phyloP scores from a whole-genome alignment of 2,797 vertebrate species.

The Loriculus beryllinus region DNA sequence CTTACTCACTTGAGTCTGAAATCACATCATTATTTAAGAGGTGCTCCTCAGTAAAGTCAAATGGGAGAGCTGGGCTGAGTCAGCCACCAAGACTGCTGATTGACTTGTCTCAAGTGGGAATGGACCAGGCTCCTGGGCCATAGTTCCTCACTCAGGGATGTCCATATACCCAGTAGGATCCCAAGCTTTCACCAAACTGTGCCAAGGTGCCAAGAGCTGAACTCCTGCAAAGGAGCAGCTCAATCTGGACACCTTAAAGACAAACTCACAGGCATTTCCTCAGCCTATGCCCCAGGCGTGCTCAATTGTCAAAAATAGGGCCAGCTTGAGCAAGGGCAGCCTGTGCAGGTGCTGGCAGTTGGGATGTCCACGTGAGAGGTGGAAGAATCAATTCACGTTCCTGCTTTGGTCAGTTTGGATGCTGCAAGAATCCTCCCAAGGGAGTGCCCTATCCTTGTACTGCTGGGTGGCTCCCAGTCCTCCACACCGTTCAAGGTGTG shows the following conservation, averaged over 20 bases:
- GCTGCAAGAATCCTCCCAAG: background rate
- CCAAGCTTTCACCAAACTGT: background rate
- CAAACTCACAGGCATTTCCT: background rate
- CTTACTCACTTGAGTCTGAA: background rate
- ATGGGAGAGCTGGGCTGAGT: background rate
- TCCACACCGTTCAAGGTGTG: background rate
- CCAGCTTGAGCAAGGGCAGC: background rate
- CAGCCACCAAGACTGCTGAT: background rate
- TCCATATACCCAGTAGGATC: background rate
- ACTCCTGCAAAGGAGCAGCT: background rate
- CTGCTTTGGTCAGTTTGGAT: background rate
- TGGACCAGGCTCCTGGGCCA: rapidly evolving
- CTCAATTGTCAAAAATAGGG: background rate
- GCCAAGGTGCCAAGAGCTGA: background rate
- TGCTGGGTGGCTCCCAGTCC: background rate
- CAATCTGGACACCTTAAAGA: background rate
- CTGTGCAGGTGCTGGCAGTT: background rate
- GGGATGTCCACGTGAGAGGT: background rate
- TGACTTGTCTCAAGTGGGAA: background rate
- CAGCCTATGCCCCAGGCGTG: background rate
- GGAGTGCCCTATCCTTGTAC: background rate
- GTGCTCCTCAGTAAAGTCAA: background rate
- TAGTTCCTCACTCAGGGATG: background rate
- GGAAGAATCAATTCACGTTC: background rate
- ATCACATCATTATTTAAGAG: background rate